These are phyloP conservation scores for Psilopsiagon aymara DNA, from an alignment of 2,113 vertebrate species.

Conservation along the genomic window DNA sequence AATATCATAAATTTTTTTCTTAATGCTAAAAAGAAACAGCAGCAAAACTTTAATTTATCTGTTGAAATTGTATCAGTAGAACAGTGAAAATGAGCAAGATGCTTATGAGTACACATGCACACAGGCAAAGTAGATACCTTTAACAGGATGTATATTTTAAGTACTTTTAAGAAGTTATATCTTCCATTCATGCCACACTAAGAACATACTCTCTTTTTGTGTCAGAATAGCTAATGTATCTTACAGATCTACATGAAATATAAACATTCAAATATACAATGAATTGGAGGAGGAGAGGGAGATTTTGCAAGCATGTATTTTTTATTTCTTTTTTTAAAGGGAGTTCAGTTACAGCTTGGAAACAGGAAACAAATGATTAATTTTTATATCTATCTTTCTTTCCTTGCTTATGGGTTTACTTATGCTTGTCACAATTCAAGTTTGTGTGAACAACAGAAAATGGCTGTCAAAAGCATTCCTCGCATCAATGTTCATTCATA, in stretches of 20 bases:
- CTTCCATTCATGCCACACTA: neutral
- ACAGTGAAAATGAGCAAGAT: neutral
- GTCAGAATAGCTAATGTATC: neutral
- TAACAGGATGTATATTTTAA: neutral
- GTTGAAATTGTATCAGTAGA: fast-evolving
- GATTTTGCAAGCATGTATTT: neutral
- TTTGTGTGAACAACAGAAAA: neutral
- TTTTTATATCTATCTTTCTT: neutral
- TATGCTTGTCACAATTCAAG: neutral
- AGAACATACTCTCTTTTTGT: neutral
- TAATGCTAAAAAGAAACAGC: neutral
- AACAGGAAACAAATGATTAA: neutral
- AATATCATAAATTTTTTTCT: neutral
- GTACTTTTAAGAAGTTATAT: neutral
- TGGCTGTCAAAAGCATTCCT: neutral
- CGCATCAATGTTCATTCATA: neutral
- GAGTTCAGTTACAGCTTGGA: neutral
- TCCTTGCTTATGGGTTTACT: neutral
- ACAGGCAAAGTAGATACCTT: fast-evolving
- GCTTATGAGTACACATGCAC: fast-evolving
- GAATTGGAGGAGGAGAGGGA: neutral
- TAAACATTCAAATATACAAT: neutral
- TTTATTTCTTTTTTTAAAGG: neutral
- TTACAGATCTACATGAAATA: neutral
- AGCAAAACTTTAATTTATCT: neutral